Evolutionary conservation across 2,888 invertebrate species (phyloP).

Genomic region (Formica aserva): DNA sequence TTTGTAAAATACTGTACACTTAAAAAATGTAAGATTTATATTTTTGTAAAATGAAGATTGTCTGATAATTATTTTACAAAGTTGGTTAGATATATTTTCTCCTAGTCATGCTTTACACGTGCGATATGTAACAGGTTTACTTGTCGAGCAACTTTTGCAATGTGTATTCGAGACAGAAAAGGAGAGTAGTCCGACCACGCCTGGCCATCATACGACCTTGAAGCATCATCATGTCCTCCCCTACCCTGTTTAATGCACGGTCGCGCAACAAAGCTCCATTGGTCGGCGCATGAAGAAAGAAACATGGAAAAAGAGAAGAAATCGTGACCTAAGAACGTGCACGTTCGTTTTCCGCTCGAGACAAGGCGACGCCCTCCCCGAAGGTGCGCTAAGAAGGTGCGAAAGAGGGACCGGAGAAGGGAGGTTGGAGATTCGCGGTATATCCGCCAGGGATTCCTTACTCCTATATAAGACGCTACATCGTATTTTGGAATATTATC

Average conservation of each 20-base stretch:
- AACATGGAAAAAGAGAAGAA: slow-evolving; percentile 56
- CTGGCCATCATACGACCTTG: slow-evolving; percentile 59
- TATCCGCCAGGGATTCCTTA: slow-evolving; percentile 48
- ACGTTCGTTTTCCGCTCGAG: slow-evolving; percentile 52
- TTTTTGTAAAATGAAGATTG: neutral
- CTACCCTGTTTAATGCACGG: slow-evolving; percentile 68
- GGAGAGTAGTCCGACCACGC: slow-evolving; percentile 58
- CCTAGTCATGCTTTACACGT: neutral
- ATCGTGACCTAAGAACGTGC: slow-evolving; percentile 30
- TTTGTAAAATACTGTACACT: neutral
- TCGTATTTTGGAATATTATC: slow-evolving; percentile 61
- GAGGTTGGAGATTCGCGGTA: slow-evolving; percentile 48
- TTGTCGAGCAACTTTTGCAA: slow-evolving; percentile 54
- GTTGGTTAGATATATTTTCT: neutral
- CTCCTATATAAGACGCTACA: slow-evolving; percentile 68
- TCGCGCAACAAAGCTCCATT: slow-evolving; percentile 72
- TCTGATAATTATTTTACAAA: neutral
- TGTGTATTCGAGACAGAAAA: slow-evolving; percentile 48
- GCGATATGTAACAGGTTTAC: neutral
- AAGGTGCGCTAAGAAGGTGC: slow-evolving; percentile 40
- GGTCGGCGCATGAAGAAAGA: slow-evolving; percentile 59
- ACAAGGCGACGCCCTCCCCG: slow-evolving; percentile 60
- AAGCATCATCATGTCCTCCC: slow-evolving; percentile 48
- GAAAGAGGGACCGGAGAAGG: slow-evolving; percentile 37
- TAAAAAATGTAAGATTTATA: neutral